Percentiles rank a stretch among this genome's conserved stretches.
Conservation (phyloP, 2,113 vertebrate species). For the Thunnus thynnus region DNA sequence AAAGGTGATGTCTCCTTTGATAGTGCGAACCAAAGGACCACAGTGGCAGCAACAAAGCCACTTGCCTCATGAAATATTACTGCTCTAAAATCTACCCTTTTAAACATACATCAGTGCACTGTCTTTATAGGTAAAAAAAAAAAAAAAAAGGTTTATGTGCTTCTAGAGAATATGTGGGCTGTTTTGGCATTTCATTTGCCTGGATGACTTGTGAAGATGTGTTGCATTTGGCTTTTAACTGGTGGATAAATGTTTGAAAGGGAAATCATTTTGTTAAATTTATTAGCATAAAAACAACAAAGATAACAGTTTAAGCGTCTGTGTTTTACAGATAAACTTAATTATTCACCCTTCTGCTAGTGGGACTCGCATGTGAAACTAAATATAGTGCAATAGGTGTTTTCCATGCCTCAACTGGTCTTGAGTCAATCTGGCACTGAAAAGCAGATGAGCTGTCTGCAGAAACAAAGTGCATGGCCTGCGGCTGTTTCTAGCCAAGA, state of each 20-base stretch:
- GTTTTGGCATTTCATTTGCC: neutral
- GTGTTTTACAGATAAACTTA: conserved; percentile 22
- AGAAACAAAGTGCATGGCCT: conserved; percentile 62
- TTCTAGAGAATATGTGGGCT: conserved; percentile 8
- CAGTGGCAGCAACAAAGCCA: conserved; percentile 60
- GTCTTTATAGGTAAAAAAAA: conserved; percentile 38
- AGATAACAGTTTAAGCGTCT: conserved; percentile 3
- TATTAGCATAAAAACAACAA: conserved; percentile 13
- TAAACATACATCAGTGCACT: conserved; percentile 60
- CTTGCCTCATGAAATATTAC: conserved; percentile 71
- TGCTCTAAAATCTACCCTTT: conserved; percentile 65
- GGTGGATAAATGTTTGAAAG: conserved; percentile 21
- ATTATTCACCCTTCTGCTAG: conserved; percentile 45
- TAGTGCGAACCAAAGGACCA: conserved; percentile 62
- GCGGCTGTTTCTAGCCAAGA: conserved; percentile 66
- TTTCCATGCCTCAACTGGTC: conserved; percentile 53
- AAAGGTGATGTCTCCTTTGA: conserved; percentile 78
- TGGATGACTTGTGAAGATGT: neutral
- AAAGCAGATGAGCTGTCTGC: conserved; percentile 52
- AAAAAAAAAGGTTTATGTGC: conserved; percentile 9
- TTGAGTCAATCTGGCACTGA: conserved; percentile 50
- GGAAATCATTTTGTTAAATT: conserved; percentile 23
- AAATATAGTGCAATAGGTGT: conserved; percentile 53
- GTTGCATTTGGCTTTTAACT: conserved; percentile 11
- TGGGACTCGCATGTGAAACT: conserved; percentile 38